Evolutionary conservation across 2,113 vertebrate species (phyloP), one percentile per base, ranked within the genome.

Genomic region (Noturus placidus): DNA sequence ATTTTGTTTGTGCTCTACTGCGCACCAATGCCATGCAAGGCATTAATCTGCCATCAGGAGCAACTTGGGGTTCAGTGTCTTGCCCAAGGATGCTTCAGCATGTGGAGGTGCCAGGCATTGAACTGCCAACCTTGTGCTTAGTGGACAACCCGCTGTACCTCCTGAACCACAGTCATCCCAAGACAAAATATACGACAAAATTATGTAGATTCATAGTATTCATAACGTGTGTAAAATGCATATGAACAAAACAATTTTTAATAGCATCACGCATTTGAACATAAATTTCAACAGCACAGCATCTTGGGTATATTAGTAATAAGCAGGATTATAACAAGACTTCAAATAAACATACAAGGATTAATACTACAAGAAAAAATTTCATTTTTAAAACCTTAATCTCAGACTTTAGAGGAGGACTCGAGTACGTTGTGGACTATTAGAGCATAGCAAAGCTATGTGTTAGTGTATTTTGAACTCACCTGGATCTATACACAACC

Each of bases 381-480:
- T 6, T 46, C 38, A 5, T 42, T 42, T 42, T 46, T 46, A 46
- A 27, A 17, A 5, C 14, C 30, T n/a, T 30, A 67, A 30, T n/a
- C 42, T 20, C 42, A 15, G 38, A 19, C n/a, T 57, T 63, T 25
- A 13, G 9, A 46, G 35, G 54, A 77, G 42, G n/a, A 69, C 69
- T 61, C 19, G 35, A 77, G 38, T 85, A 46, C 15, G 50, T 42
- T 59, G 22, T 77, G 38, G 56, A 77, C 56, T 38, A 77, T 77
- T 72, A 63, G 30, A 76, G 69, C 54, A 14, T 63, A 27, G 19
- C 56, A 86, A 78, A 65, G 72, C 72, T 86, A 42, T 86, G 72
- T 65, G 78, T 52, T 30, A 86, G 56, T 61, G 56, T 63, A 77
- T 86, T 85, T 74, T 77, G 57, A 78, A 11, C 46, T 69, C 87